phyloP scores from a whole-genome alignment of 2,113 vertebrate genomes.

The Rhynchomys soricoides region DNA sequence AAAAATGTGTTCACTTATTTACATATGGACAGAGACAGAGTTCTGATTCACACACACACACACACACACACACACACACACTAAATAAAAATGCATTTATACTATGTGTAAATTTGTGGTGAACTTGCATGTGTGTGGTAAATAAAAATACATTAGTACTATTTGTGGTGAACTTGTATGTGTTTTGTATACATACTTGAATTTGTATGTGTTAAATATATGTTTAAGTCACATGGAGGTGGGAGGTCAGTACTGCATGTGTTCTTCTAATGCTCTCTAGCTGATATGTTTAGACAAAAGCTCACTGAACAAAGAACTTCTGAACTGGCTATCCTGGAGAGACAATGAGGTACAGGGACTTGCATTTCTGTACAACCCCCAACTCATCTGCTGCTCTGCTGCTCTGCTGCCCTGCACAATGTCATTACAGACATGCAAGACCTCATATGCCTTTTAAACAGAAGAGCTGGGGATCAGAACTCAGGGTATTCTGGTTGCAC shows the following conservation, averaged over 20 bases:
- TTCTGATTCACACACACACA: slow-evolving; percentile 55
- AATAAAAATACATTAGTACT: not conserved
- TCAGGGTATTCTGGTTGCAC: not conserved
- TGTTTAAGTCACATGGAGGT: not conserved
- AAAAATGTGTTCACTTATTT: slow-evolving; percentile 55
- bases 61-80: not conserved
- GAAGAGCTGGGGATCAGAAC: not conserved
- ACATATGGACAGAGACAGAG: not conserved
- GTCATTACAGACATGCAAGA: not conserved
- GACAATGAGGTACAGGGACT: not conserved
- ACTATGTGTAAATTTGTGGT: not conserved
- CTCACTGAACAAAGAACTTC: not conserved
- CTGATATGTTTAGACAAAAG: not conserved
- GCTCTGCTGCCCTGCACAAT: not conserved
- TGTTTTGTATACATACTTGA: no score
- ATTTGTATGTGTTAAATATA: no score
- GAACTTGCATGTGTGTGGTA: not conserved
- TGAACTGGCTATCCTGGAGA: no score
- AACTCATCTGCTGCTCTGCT: no score
- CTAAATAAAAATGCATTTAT: not conserved
- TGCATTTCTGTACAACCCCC: not conserved
- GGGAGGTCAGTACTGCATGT: not conserved
- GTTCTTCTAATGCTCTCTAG: not conserved
- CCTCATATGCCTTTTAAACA: not conserved
- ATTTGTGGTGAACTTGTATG: not conserved